A percentile compares a stretch with the other conserved stretches of the same genome.
Conservation (phyloP, 2,113 vertebrate genomes). For the Dascyllus trimaculatus region DNA sequence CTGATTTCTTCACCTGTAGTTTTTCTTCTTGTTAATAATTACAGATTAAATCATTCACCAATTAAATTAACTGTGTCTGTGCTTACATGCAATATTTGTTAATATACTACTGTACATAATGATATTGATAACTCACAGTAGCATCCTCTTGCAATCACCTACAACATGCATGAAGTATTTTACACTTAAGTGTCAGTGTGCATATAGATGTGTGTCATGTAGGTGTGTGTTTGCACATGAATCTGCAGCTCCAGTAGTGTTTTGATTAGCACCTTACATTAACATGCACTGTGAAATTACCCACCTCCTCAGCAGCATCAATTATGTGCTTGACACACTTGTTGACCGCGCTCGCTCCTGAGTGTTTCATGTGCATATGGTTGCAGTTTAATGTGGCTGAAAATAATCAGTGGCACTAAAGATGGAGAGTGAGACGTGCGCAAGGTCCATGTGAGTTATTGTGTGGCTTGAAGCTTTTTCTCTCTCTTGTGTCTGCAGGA, state of each 20-base stretch:
- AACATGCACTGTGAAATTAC: conserved; percentile 50
- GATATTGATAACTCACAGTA: neutral
- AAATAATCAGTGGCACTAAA: neutral
- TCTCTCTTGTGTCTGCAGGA: conserved; percentile 83
- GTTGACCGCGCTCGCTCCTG: conserved; percentile 12
- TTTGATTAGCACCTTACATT: conserved; percentile 46
- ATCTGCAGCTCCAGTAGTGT: conserved; percentile 12
- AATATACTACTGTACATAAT: neutral
- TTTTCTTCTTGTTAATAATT: neutral
- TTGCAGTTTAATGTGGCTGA: conserved; percentile 19
- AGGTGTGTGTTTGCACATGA: conserved; percentile 34
- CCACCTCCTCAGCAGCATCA: conserved; percentile 37
- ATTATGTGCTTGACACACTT: conserved; percentile 67
- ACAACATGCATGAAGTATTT: neutral
- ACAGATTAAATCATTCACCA: neutral
- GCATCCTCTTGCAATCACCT: neutral
- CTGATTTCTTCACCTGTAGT: neutral
- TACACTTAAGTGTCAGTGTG: neutral
- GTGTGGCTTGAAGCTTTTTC: conserved; percentile 2
- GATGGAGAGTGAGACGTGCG: conserved; percentile 2
- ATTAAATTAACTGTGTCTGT: neutral
- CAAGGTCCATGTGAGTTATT: neutral
- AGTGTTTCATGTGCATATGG: conserved; percentile 33
- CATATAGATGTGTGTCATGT: neutral
- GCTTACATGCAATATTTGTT: neutral